These are phyloP conservation scores for Characodon lateralis DNA, from an alignment of 2,797 vertebrate genomes.

Conservation along the genomic window DNA sequence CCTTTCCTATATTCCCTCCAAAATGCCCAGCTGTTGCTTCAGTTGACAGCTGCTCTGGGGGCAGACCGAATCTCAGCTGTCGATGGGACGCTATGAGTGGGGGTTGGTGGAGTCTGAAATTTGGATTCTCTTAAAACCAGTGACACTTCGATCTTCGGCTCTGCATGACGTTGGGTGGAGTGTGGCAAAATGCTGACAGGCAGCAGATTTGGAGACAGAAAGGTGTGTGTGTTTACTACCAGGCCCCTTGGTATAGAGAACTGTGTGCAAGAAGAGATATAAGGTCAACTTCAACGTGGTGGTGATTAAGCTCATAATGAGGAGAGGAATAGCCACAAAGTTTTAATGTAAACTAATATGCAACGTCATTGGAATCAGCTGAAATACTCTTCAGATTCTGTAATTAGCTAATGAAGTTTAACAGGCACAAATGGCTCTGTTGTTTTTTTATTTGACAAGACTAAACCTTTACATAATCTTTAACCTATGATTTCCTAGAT, in stretches of 20 bases:
- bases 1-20: slow-evolving; percentile 73
- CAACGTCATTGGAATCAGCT: slow-evolving; percentile 1
- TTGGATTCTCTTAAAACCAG: slow-evolving; percentile 45
- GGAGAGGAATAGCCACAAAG: not conserved
- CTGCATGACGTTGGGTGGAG: slow-evolving; percentile 35
- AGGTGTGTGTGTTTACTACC: slow-evolving; percentile 53
- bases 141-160: slow-evolving; percentile 38
- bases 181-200: slow-evolving; percentile 68
- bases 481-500: not conserved
- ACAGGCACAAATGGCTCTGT: not conserved
- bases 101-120: slow-evolving; percentile 51
- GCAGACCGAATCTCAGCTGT: slow-evolving; percentile 82
- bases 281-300: slow-evolving; percentile 1
- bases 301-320: slow-evolving; percentile 2
- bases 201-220: slow-evolving; percentile 53
- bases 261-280: slow-evolving; percentile 35
- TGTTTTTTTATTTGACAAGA: not conserved
- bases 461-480: not conserved
- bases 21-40: slow-evolving; percentile 79
- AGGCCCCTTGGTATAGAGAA: slow-evolving; percentile 23
- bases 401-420: not conserved
- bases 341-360: slow-evolving; percentile 12
- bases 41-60: slow-evolving; percentile 74
- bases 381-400: not conserved
- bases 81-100: slow-evolving; percentile 42